These are phyloP conservation scores for Willowsia nigromaculata DNA, from an alignment of 2,888 invertebrate species.

Conservation along the genomic window DNA sequence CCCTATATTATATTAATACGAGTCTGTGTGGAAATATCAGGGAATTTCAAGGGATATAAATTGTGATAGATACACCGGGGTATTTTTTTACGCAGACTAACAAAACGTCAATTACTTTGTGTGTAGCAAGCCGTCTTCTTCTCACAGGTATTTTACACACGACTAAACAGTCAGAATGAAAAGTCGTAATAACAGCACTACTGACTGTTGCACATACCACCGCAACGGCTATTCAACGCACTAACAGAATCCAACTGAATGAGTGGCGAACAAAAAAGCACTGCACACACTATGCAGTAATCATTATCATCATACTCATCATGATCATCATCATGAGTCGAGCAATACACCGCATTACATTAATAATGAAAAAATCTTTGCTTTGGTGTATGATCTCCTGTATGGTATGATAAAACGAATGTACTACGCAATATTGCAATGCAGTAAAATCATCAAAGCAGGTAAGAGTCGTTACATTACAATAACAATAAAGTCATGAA, in stretches of 20 bases:
- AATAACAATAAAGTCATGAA: conserved; percentile 1
- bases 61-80: background rate
- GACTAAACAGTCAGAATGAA: background rate
- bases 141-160: conserved; percentile 24
- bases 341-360: conserved; percentile 2
- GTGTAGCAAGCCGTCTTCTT: background rate
- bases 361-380: conserved; percentile 28
- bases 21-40: background rate
- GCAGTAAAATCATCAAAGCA: conserved; percentile 24
- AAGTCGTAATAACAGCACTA: conserved; percentile 9
- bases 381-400: background rate
- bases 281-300: background rate
- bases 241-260: conserved; percentile 25
- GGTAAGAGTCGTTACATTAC: conserved; percentile 6
- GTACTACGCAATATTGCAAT: conserved; percentile 3
- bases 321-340: background rate
- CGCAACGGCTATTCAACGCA: background rate
- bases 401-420: background rate
- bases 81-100: conserved; percentile 33
- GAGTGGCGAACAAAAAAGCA: conserved; percentile 13
- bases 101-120: conserved; percentile 58
- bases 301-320: background rate
- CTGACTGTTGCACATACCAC: conserved; percentile 20
- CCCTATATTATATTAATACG: background rate
- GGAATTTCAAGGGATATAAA: background rate